Base-by-base conservation (phyloP, 2,888 invertebrate genomes). In the Alloplasta piceator region DNA sequence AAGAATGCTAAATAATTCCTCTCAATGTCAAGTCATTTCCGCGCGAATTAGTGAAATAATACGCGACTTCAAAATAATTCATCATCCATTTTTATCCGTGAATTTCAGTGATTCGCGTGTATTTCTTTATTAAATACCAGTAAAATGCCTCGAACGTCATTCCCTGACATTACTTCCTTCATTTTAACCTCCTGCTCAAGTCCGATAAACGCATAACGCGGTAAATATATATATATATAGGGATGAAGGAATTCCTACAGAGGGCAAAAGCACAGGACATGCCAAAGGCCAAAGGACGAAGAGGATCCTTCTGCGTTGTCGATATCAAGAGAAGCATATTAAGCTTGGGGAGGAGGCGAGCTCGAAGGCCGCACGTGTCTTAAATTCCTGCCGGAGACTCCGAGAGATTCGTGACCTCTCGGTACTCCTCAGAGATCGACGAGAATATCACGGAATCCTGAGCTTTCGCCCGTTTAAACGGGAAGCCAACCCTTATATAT, bases 341-440 rank as follows among this genome's bases (percentile, higher is more conserved):
- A 48, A 48, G 48, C 56, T 43, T 36, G 9, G 56, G 64, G 48
- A 48, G 12, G 5, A 46, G 73, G 43, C n/a, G 48, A 26, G 10
- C 66, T 41, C 14, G 71, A 67, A 66, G 43, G 9, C 60, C 77
- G 68, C 56, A 48, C 78, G 74, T 60, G 79, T 50, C 64, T 79
- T 36, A 74, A 79, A 79, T 79, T 75, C 74, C 74, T 75, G 56
- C 43, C 67, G 67, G 50, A 67, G 41, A 64, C 41, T 58, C 52
- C 60, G 38, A 26, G 70, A 70, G 66, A 70, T 16, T 68, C 67
- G 56, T 46, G 72, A 61, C 75, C 36, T 50, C 48, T 26, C 50
- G 46, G 36, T 16, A 43, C 36, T 70, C 36, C 12, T 14, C 36
- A 26, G 26, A 56, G 41, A 36, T 58, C 41, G 50, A 41, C 55